phyloP scores from a whole-genome alignment of 92 coral and sea anemone species.

The Umimayanthus kanabou region DNA sequence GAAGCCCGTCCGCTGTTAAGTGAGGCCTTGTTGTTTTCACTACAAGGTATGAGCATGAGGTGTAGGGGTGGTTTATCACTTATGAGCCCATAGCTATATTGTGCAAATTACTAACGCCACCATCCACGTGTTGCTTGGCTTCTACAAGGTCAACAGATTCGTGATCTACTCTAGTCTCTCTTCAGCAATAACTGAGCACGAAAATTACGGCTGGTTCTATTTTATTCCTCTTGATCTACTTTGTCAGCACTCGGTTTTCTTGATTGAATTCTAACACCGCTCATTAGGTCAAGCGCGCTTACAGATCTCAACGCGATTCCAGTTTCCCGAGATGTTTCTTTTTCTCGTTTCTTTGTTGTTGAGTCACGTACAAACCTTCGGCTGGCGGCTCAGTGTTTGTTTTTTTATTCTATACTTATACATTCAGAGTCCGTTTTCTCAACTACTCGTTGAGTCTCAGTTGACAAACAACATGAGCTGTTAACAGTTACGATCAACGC shows the following conservation, averaged over 20 bases:
- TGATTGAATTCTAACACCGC: not conserved
- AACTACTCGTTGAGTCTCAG: not conserved
- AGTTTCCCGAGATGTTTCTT: not conserved
- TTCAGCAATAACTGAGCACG: not conserved
- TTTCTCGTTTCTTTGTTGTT: not conserved
- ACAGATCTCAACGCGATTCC: not conserved
- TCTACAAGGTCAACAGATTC: not conserved
- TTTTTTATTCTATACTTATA: not conserved
- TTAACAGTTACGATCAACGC: not conserved
- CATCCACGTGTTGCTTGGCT: not conserved
- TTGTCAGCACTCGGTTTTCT: not conserved
- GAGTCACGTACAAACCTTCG: not conserved
- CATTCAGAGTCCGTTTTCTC: not conserved
- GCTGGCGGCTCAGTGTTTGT: not conserved
- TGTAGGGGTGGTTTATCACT: not conserved
- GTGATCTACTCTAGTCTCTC: not conserved
- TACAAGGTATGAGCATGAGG: not conserved
- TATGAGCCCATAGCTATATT: no score
- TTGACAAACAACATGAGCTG: conserved; percentile 7
- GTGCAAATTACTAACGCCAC: not conserved
- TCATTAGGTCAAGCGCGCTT: not conserved
- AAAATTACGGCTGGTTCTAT: not conserved
- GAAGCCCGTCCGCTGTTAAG: not conserved
- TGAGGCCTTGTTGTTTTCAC: not conserved
- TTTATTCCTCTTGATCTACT: not conserved